phyloP scores from a whole-genome alignment of 2,888 invertebrate genomes.

The Sphaerophoria rueppellii region DNA sequence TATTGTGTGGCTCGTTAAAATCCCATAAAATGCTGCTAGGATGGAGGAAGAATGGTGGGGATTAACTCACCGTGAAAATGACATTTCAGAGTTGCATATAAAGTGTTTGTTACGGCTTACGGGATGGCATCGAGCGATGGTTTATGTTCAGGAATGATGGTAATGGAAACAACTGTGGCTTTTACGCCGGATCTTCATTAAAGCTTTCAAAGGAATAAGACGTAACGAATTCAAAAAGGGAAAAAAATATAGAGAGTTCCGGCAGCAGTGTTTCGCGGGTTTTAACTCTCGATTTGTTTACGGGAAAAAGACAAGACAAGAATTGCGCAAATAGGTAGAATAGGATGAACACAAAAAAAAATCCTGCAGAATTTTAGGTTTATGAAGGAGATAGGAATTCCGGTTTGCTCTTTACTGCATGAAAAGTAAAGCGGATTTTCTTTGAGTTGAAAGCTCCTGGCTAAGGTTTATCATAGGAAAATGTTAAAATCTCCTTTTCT shows the following conservation, averaged over 20 bases:
- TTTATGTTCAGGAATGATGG: background rate
- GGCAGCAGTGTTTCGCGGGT: background rate
- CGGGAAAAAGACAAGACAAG: slow-evolving; percentile 23
- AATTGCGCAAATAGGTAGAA: background rate
- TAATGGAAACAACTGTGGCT: slow-evolving; percentile 11
- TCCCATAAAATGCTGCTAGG: slow-evolving; percentile 67
- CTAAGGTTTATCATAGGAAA: background rate
- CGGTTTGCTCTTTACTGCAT: slow-evolving; percentile 13
- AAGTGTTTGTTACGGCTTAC: slow-evolving; percentile 40
- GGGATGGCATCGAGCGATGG: background rate
- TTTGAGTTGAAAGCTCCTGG: slow-evolving; percentile 46
- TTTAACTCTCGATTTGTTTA: background rate
- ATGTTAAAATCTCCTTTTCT: too few species aligned
- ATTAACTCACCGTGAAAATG: slow-evolving; percentile 73
- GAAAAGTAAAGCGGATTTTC: slow-evolving; percentile 53
- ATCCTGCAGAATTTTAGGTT: slow-evolving; percentile 21
- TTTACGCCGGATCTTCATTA: slow-evolving; percentile 72
- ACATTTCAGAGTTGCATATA: slow-evolving; percentile 54
- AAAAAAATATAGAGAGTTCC: slow-evolving; percentile 16
- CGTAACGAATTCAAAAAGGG: slow-evolving; percentile 15
- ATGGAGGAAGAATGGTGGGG: slow-evolving; percentile 46
- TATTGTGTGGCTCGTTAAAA: slow-evolving; percentile 63
- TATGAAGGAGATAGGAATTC: slow-evolving; percentile 29
- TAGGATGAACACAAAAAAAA: slow-evolving; percentile 7
- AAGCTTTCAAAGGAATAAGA: slow-evolving; percentile 55